These are phyloP conservation scores for Alces alces DNA, from an alignment of 2,113 vertebrate genomes.

Conservation along the genomic window DNA sequence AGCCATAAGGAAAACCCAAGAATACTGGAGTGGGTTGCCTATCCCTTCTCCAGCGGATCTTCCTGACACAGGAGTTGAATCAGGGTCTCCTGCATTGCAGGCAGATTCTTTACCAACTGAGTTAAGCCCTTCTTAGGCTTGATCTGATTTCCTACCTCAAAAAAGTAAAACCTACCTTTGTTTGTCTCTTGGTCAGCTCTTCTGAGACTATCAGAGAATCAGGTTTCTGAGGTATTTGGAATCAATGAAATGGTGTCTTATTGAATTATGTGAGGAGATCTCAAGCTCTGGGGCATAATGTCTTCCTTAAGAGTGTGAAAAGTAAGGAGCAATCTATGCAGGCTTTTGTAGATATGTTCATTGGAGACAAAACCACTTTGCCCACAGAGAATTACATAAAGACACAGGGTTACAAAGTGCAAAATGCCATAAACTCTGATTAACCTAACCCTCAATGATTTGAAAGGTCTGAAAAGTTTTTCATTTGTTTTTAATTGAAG, in stretches of 20 bases:
- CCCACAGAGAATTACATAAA: neutral
- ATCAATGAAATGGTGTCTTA: conserved; percentile 23
- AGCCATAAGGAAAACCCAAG: neutral
- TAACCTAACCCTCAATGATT: neutral
- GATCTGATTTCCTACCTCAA: neutral
- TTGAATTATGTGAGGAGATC: neutral
- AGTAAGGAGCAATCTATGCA: neutral
- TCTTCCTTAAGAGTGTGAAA: neutral
- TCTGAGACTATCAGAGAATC: neutral
- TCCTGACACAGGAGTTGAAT: neutral
- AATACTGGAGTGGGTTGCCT: neutral
- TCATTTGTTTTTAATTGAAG: neutral
- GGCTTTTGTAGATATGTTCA: neutral
- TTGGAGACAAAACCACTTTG: neutral
- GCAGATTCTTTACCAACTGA: neutral
- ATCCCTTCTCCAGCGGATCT: neutral
- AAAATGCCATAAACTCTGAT: neutral
- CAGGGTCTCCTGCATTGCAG: neutral
- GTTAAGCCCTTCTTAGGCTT: neutral
- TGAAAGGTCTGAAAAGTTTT: neutral
- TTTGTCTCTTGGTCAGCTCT: conserved; percentile 35
- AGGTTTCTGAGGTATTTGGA: conserved; percentile 24
- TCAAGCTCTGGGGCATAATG: neutral
- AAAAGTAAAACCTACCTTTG: neutral
- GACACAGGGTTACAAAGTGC: neutral